phyloP scores from a whole-genome alignment of 2,888 invertebrate genomes.

The Steromphala cineraria region DNA sequence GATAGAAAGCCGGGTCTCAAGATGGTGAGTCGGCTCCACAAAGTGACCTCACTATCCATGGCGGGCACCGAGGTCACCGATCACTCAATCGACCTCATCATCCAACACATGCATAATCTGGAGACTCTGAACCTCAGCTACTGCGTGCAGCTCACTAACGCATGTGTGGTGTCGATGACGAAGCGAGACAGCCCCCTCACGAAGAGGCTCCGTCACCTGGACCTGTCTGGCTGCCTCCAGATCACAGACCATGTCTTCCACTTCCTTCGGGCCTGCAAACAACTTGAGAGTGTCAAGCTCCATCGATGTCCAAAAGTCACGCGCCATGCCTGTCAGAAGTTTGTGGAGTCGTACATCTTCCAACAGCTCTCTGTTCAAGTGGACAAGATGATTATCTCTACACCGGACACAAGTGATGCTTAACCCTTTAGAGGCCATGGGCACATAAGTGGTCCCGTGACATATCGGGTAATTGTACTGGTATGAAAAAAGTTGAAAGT shows the following conservation, averaged over 20 bases:
- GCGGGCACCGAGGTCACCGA: slow-evolving; percentile 94
- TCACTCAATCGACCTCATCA: slow-evolving; percentile 81
- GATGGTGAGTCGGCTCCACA: slow-evolving; percentile 86
- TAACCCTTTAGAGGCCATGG: background rate
- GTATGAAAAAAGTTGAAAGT: too few relatives aligned
- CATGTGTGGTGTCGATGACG: slow-evolving; percentile 82
- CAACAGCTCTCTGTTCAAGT: slow-evolving; percentile 1
- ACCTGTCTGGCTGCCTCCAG: slow-evolving; percentile 51
- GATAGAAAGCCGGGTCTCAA: slow-evolving; percentile 85
- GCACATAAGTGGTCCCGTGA: background rate
- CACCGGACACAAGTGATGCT: background rate
- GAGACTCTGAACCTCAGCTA: slow-evolving; percentile 87
- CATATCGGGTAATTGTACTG: background rate
- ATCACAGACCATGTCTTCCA: slow-evolving; percentile 39
- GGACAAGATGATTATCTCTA: slow-evolving; percentile 20
- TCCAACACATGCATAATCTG: slow-evolving; percentile 76
- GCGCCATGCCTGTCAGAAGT: slow-evolving; percentile 16
- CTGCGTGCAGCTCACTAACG: slow-evolving; percentile 91
- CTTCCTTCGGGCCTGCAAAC: background rate
- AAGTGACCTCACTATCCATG: slow-evolving; percentile 84
- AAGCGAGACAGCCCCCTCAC: slow-evolving; percentile 32
- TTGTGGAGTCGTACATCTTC: slow-evolving; percentile 18
- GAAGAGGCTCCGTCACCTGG: slow-evolving; percentile 43
- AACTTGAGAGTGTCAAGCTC: slow-evolving; percentile 9
- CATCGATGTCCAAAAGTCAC: slow-evolving; percentile 12